A percentile compares a stretch with the other conserved stretches of the same genome.
These are phyloP conservation scores for Motacilla alba DNA, from an alignment of 2,113 vertebrate species.

Conservation along the genomic window DNA sequence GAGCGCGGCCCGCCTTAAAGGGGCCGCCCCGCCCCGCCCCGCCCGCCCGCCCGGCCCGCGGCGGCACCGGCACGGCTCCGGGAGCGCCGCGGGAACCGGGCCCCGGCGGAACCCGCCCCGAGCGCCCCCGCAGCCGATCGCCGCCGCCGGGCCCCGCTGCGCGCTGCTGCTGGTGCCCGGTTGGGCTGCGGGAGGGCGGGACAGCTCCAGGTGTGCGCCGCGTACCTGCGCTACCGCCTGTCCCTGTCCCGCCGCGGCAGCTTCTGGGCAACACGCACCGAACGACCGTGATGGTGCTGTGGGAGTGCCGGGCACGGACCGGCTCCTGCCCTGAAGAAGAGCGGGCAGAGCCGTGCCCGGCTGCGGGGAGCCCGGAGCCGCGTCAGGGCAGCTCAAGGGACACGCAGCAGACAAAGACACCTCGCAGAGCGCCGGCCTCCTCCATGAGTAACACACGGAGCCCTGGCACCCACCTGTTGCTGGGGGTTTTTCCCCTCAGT, in stretches of 20 bases:
- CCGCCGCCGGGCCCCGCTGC: no score
- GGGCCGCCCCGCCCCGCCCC: no score
- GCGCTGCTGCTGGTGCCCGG: not conserved
- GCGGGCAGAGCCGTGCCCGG: accelerated
- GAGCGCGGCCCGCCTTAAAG: not conserved
- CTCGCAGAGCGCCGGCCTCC: accelerated
- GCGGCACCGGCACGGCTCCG: not conserved
- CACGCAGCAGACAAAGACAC: accelerated
- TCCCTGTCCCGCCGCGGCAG: accelerated
- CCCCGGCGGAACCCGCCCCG: not conserved
- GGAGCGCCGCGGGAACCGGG: accelerated
- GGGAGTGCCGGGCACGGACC: accelerated
- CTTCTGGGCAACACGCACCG: accelerated
- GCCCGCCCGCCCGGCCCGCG: no score
- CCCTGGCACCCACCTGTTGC: not conserved
- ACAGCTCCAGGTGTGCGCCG: not conserved
- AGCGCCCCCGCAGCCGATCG: not conserved
- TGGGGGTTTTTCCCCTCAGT: not conserved
- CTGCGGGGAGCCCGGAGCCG: accelerated
- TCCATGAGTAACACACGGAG: accelerated
- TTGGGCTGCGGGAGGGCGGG: not conserved
- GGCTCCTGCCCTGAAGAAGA: accelerated
- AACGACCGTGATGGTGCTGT: accelerated
- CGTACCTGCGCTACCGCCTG: accelerated
- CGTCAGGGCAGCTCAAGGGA: accelerated